phyloP scores from a whole-genome alignment of 1,140 invertebrate genomes.

The Rhyacophila brunnea region DNA sequence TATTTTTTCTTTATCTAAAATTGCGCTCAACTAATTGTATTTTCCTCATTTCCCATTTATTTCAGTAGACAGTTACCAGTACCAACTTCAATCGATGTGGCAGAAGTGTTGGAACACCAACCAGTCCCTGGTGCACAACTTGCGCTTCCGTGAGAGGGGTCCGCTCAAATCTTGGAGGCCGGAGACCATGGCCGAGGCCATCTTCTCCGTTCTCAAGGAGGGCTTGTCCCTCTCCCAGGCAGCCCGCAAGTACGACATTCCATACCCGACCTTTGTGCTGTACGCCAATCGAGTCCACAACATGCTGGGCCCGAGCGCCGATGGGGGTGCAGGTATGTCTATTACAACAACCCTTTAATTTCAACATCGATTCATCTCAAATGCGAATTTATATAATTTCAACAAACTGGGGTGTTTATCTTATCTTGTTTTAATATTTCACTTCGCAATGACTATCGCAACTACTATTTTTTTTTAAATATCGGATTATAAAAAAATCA shows the following conservation, averaged over 20 bases:
- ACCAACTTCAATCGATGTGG: slow-evolving; percentile 91
- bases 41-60: slow-evolving; percentile 22
- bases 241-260: slow-evolving; percentile 89
- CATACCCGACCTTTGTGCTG: slow-evolving; percentile 90
- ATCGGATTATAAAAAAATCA: too few relatives aligned
- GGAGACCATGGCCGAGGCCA: slow-evolving; percentile 91
- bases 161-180: slow-evolving; percentile 89
- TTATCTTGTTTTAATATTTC: too few relatives aligned
- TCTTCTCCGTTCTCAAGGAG: slow-evolving; percentile 87
- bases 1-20: not conserved
- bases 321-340: slow-evolving; percentile 77
- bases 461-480: too few relatives aligned
- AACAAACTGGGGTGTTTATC: too few relatives aligned
- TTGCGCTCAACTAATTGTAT: slow-evolving; percentile 11
- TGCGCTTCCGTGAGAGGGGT: slow-evolving; percentile 86
- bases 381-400: too few relatives aligned
- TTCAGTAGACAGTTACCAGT: slow-evolving; percentile 84
- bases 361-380: too few relatives aligned
- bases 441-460: too few relatives aligned
- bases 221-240: slow-evolving; percentile 86
- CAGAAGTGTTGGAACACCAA: slow-evolving; percentile 92
- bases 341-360: not conserved
- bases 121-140: slow-evolving; percentile 81
- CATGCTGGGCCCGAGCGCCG: slow-evolving; percentile 86
- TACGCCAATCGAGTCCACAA: slow-evolving; percentile 92